phyloP scores from a whole-genome alignment of 2,113 vertebrate genomes.

The Antechinus flavipes region DNA sequence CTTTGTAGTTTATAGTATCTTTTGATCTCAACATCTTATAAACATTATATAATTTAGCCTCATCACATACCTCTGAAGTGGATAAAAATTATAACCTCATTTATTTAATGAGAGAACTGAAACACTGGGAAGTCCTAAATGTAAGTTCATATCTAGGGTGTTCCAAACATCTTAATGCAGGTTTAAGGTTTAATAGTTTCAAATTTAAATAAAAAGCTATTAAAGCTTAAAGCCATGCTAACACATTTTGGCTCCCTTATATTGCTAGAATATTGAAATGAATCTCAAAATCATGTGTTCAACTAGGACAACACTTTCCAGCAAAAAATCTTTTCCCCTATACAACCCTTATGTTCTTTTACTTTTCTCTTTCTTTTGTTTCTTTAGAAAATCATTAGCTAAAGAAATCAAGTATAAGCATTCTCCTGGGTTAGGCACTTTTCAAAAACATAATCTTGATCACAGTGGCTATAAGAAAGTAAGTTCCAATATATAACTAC shows the following conservation, averaged over 20 bases:
- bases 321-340: neutral
- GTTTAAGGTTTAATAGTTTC: neutral
- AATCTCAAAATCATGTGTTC: neutral
- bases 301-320: neutral
- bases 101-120: neutral
- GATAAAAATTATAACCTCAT: neutral
- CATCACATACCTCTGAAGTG: neutral
- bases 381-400: neutral
- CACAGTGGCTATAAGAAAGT: neutral
- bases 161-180: neutral
- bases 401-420: neutral
- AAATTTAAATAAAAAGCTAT: neutral
- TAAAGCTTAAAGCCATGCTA: neutral
- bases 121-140: neutral
- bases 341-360: neutral
- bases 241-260: neutral
- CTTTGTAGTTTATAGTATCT: neutral
- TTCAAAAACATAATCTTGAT: neutral
- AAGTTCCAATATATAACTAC: neutral
- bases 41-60: neutral
- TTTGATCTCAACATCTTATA: neutral
- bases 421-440: neutral
- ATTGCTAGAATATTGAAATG: neutral
- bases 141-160: neutral
- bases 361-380: neutral